Evolutionary conservation across 2,797 vertebrate species (phyloP).

Genomic region (Eospalax fontanierii): DNA sequence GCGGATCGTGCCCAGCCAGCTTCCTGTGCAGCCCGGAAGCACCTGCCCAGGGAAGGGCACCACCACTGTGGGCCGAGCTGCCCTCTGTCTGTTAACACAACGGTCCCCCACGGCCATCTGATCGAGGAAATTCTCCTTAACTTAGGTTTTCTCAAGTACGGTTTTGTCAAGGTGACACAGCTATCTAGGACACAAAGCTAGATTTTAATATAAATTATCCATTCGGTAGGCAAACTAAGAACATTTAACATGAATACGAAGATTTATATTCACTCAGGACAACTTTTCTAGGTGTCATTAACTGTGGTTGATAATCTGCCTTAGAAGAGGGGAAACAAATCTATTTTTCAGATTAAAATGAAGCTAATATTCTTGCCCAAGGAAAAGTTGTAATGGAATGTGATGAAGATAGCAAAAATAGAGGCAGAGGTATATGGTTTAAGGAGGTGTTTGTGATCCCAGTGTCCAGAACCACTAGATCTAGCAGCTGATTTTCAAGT

Average conservation of each 20-base stretch:
- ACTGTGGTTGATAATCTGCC: not conserved
- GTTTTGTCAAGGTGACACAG: not conserved
- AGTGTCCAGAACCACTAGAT: not conserved
- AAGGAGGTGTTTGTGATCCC: not conserved
- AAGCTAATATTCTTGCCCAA: not conserved
- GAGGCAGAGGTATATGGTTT: not conserved
- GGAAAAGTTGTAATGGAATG: slow-evolving; percentile 12
- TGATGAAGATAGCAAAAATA: not conserved
- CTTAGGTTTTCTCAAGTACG: not conserved
- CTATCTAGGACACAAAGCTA: not conserved
- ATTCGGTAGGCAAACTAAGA: not conserved
- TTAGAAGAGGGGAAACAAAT: not conserved
- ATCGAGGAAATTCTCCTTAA: not conserved
- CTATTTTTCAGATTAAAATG: not conserved
- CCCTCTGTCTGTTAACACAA: not conserved
- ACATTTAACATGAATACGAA: not conserved
- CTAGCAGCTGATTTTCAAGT: not conserved
- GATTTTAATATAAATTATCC: slow-evolving; percentile 42
- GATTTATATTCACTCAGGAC: not conserved
- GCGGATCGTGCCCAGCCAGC: not conserved
- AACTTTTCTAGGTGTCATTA: slow-evolving; percentile 18
- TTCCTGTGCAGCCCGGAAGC: not conserved
- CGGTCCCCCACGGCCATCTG: not conserved
- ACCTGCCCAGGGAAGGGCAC: not conserved
- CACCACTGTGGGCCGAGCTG: not conserved